Base-by-base conservation (phyloP, 2,797 vertebrate genomes). In the Ctenochaetus hawaiiensis region DNA sequence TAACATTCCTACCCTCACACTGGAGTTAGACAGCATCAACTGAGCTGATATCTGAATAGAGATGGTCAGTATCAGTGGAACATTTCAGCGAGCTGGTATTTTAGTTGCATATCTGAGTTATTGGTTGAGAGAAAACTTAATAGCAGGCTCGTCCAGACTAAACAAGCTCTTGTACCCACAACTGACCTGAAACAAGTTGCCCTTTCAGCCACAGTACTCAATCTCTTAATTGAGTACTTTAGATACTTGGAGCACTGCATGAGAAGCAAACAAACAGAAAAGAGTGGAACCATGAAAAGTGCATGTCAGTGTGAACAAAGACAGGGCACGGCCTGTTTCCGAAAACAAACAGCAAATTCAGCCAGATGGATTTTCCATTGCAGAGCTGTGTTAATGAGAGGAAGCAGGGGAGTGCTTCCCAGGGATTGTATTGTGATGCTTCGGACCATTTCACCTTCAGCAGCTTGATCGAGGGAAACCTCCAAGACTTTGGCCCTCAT, bases 281-380 rank as follows among this genome's bases (percentile, higher is more conserved):
- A 79, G 77, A 75, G 76, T 61, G 82, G 74, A 90, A 80, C 67
- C 68, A 54, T 77, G 77, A 91, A 92, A 88, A 86, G 85, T 87
- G 81, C 89, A 90, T 87, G 84, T 90, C 81, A 88, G 86, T 85
- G 85, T 86, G 87, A 93, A 94, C 91, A 94, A 95, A 93, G 92
- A 84, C 85, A 92, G 90, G 91, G 92, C 76, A 89, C 61, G 86
- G 93, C 87, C 76, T 78, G 86, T 80, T 94, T 91, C 91, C 91
- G 88, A 93, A 94, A 95, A 93, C 93, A 94, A 93, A 94, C 92
- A 92, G 87, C 52, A 52, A 92, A 90, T 86, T 56, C 64, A 82
- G 84, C 84, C 93, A 92, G 92, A 93, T 94, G 94, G 92, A 89
- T 94, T 94, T 94, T 94, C 93, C 93, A 94, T 93, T 60, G 87